A percentile compares a stretch with the other conserved stretches of the same genome.
Conservation (phyloP, 2,888 invertebrate species). For the Stenodema calcarata region DNA sequence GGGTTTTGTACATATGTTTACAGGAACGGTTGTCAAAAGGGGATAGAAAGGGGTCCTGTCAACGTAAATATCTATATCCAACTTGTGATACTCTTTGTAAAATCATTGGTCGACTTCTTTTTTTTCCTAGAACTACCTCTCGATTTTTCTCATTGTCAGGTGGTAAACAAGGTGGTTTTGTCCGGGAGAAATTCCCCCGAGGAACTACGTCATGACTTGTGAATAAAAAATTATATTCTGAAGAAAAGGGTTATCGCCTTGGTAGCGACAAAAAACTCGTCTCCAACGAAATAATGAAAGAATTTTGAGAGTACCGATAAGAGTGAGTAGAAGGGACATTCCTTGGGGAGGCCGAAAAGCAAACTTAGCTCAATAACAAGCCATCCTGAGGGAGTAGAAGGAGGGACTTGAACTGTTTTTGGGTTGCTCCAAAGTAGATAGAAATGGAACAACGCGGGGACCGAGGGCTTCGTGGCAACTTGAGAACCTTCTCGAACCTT, state of each 20-base stretch:
- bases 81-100: too few species aligned
- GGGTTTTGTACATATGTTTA: too few species aligned
- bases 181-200: neutral
- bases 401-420: neutral
- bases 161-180: neutral
- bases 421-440: constrained; percentile 18
- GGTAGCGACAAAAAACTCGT: neutral
- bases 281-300: neutral
- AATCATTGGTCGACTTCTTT: too few species aligned
- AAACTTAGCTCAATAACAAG: constrained; percentile 30
- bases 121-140: neutral
- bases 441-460: neutral
- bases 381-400: neutral
- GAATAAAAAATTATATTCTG: too few species aligned
- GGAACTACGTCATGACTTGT: neutral
- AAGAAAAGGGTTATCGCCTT: neutral
- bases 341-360: neutral
- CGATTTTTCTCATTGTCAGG: neutral
- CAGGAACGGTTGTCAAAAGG: too few species aligned
- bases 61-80: too few species aligned
- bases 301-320: neutral
- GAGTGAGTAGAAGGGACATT: neutral
- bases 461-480: constrained; percentile 14
- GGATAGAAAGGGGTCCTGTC: too few species aligned
- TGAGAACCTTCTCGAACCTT: constrained; percentile 33